Conservation (phyloP, 1,140 invertebrate species). For the Drosophila subobscura region DNA sequence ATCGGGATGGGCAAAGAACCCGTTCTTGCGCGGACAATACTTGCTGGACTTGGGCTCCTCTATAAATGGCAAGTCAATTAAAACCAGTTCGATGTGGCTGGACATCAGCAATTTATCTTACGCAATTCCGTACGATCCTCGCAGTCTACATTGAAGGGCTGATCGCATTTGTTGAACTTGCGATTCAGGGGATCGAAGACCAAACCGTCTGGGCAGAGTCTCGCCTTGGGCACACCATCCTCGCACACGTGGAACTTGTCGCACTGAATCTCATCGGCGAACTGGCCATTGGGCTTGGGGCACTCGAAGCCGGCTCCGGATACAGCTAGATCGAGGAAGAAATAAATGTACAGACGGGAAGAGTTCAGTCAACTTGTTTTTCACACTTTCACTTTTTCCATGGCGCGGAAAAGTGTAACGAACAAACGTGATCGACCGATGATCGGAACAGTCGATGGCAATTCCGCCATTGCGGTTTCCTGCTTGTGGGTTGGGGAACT, state of each 20-base stretch:
- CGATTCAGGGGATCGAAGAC: conserved; percentile 93
- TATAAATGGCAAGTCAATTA: conserved; percentile 81
- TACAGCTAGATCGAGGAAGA: conserved; percentile 84
- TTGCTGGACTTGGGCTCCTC: conserved; percentile 89
- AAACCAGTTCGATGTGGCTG: not conserved
- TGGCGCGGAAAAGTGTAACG: conserved; percentile 40
- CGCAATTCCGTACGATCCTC: conserved; percentile 92
- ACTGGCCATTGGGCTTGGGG: conserved; percentile 90
- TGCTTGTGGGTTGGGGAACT: conserved; percentile 1
- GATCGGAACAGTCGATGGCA: conserved; percentile 33
- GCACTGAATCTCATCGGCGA: conserved; percentile 90
- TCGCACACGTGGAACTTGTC: conserved; percentile 93
- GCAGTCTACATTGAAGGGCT: conserved; percentile 95
- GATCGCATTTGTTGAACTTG: conserved; percentile 94
- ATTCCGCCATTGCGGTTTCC: conserved; percentile 37
- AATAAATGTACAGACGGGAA: conserved; percentile 14
- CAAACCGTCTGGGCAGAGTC: conserved; percentile 93
- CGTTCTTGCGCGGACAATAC: conserved; percentile 92
- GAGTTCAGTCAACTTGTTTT: conserved; percentile 40
- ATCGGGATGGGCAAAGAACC: conserved; percentile 95
- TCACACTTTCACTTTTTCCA: conserved; percentile 54
- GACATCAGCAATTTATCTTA: conserved; percentile 86
- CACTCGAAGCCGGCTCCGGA: conserved; percentile 87
- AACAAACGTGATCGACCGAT: conserved; percentile 20
- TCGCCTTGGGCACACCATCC: conserved; percentile 89